Percentiles rank a stretch among this genome's conserved stretches.
Conservation (phyloP, 2,888 invertebrate species). For the Caenorhabditis sp. region DNA sequence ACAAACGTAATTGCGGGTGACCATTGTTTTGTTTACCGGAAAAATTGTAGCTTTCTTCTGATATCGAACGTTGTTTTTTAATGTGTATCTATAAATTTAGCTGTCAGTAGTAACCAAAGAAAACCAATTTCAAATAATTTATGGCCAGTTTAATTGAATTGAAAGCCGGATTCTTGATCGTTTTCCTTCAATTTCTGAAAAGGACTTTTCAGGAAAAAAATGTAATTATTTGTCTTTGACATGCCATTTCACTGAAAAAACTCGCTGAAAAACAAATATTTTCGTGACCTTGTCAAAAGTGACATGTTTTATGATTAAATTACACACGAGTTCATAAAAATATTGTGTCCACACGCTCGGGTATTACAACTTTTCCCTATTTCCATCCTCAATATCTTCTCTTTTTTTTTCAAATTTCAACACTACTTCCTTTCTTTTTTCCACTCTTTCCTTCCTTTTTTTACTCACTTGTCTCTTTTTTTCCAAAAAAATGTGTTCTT, state of each 20-base stretch:
- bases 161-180: neutral
- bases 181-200: neutral
- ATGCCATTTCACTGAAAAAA: neutral
- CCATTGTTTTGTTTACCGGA: too few species aligned
- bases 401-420: neutral
- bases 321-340: neutral
- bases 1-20: neutral
- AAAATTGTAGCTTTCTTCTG: neutral
- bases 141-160: neutral
- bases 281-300: too few species aligned
- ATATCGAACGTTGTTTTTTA: neutral
- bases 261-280: too few species aligned
- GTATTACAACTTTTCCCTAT: neutral
- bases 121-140: neutral
- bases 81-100: neutral
- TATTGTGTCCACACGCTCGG: neutral
- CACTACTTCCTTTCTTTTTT: too few species aligned
- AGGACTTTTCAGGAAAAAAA: neutral
- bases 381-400: neutral
- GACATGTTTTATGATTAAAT: neutral
- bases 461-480: neutral
- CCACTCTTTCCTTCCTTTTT: neutral
- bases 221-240: neutral
- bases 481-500: neutral
- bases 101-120: neutral